Percentiles rank a stretch among this genome's conserved stretches.
phyloP scores from a whole-genome alignment of 2,113 vertebrate species.

The Lucifuga dentata region DNA sequence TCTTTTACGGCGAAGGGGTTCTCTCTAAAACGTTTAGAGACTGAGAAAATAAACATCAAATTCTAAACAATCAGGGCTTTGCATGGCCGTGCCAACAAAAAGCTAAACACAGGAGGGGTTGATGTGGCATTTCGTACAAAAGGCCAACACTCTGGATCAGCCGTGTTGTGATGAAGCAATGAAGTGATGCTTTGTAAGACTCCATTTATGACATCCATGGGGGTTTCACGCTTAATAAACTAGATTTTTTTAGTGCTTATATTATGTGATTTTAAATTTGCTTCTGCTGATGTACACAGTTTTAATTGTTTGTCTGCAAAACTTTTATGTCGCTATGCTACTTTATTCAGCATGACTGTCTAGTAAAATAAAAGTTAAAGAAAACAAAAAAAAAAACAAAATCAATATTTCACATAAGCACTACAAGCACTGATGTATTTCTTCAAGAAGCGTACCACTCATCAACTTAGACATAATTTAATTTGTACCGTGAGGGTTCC shows the following conservation, averaged over 20 bases:
- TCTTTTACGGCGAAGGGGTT: conserved; percentile 75
- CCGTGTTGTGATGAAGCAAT: conserved; percentile 52
- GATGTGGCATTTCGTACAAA: conserved; percentile 53
- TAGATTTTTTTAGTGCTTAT: conserved; percentile 8
- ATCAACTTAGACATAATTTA: conserved; percentile 83
- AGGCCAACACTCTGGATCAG: conserved; percentile 25
- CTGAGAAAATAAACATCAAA: conserved; percentile 83
- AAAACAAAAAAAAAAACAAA: conserved; percentile 52
- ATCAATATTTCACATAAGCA: conserved; percentile 67
- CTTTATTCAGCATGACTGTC: not conserved
- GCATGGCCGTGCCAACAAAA: conserved; percentile 68
- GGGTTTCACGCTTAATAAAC: conserved; percentile 75
- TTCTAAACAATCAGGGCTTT: conserved; percentile 79
- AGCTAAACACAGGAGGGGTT: conserved; percentile 75
- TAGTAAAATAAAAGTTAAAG: not conserved
- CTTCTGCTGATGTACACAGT: not conserved
- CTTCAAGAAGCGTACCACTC: conserved; percentile 77
- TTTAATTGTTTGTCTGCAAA: conserved; percentile 7
- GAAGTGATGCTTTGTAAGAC: conserved; percentile 82
- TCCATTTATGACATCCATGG: conserved; percentile 80
- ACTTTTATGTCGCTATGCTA: not conserved
- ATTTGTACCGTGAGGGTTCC: conserved; percentile 74
- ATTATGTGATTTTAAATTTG: conserved; percentile 23
- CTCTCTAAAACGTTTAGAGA: conserved; percentile 82
- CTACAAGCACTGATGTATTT: conserved; percentile 83